These are phyloP conservation scores for Hymenochirus boettgeri DNA, from an alignment of 2,113 vertebrate species.

Conservation along the genomic window DNA sequence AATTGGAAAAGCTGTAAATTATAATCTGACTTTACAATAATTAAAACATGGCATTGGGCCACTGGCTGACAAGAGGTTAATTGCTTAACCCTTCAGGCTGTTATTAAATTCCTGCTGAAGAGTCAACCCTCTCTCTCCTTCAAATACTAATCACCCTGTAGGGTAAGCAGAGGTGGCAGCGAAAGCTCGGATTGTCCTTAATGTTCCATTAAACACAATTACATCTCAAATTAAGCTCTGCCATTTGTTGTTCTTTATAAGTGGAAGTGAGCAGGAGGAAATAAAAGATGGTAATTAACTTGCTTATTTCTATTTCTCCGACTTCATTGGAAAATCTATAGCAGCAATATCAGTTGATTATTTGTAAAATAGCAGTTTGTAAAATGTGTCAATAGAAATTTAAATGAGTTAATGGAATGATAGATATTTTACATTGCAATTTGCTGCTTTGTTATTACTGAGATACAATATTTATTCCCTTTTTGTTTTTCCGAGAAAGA, in stretches of 20 bases:
- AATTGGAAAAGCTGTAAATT: too few species aligned
- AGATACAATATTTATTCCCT: too few species aligned
- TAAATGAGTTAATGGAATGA: background rate
- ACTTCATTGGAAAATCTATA: background rate
- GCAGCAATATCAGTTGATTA: background rate
- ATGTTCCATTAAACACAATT: constrained; percentile 69
- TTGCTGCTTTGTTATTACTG: too few species aligned
- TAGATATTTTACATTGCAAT: too few species aligned
- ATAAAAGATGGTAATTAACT: constrained; percentile 54
- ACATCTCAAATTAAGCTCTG: constrained; percentile 62
- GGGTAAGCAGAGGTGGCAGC: constrained; percentile 55
- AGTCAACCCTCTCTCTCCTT: constrained; percentile 57
- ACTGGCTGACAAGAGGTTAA: background rate
- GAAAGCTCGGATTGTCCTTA: constrained; percentile 61
- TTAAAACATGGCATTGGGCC: too few species aligned
- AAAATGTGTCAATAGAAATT: background rate
- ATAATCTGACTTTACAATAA: too few species aligned
- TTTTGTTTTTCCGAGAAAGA: too few species aligned
- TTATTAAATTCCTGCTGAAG: constrained; percentile 59
- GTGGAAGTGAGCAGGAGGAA: constrained; percentile 57
- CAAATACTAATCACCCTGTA: constrained; percentile 56
- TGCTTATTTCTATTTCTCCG: constrained; percentile 33
- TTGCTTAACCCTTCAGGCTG: background rate
- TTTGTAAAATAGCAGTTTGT: background rate
- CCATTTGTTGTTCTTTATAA: constrained; percentile 66